A percentile compares a stretch with the other conserved stretches of the same genome.
Conservation (phyloP, 2,888 invertebrate genomes). For the Notodromas monacha region DNA sequence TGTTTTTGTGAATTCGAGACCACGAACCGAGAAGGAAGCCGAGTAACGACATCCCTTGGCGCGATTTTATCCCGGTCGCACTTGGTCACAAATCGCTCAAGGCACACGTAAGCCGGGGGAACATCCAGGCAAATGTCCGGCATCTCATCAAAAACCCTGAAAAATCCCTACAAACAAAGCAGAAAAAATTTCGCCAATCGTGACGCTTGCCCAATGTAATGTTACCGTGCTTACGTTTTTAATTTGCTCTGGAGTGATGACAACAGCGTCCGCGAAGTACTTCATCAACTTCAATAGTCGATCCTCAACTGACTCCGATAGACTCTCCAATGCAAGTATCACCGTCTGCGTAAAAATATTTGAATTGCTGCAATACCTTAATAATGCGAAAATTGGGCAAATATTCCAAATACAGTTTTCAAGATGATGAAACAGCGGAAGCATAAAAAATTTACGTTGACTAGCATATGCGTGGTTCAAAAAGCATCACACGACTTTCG, state of each 20-base stretch:
- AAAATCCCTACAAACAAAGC: too few species aligned
- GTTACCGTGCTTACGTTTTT: slow-evolving; percentile 35
- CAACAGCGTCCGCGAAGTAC: slow-evolving; percentile 32
- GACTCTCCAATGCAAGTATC: slow-evolving; percentile 50
- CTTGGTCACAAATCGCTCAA: slow-evolving; percentile 50
- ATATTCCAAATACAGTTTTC: too few species aligned
- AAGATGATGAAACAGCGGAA: too few species aligned
- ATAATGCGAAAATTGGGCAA: too few species aligned
- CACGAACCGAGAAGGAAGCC: slow-evolving; percentile 21
- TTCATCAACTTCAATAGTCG: slow-evolving; percentile 45
- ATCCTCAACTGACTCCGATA: slow-evolving; percentile 40
- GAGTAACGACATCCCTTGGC: slow-evolving; percentile 33
- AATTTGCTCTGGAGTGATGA: slow-evolving; percentile 56
- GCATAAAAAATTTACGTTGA: too few species aligned
- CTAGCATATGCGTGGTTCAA: too few species aligned
- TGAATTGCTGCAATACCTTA: too few species aligned
- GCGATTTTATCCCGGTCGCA: slow-evolving; percentile 37
- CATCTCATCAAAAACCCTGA: slow-evolving; percentile 55
- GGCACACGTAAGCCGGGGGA: slow-evolving; percentile 52
- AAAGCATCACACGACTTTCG: too few species aligned
- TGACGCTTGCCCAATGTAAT: too few species aligned
- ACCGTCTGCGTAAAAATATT: slow-evolving; percentile 28
- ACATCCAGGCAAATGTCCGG: slow-evolving; percentile 69
- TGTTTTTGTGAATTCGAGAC: too few species aligned
- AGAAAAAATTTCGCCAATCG: too few species aligned